Conservation (phyloP, 2,797 vertebrate genomes). For the Botia almorhae region DNA sequence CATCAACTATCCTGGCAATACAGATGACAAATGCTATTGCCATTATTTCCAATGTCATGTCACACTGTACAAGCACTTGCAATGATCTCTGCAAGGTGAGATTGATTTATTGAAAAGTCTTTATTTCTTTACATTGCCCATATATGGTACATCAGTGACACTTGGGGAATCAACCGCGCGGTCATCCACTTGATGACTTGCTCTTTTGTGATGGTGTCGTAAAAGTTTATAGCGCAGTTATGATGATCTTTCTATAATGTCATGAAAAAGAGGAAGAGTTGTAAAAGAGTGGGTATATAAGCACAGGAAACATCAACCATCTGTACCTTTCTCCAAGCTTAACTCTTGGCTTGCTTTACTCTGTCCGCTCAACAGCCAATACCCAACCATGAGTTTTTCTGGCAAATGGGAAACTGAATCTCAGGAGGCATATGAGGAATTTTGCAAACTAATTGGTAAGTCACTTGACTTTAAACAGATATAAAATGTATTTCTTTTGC, state of each 20-base stretch:
- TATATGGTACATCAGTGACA: conserved; percentile 38
- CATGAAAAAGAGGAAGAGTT: conserved; percentile 58
- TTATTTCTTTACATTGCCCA: conserved; percentile 9
- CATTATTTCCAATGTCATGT: background rate
- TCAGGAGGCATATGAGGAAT: conserved; percentile 89
- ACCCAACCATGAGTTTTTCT: conserved; percentile 82
- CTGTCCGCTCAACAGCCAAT: conserved; percentile 52
- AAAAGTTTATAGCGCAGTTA: conserved; percentile 65
- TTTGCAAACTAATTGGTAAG: conserved; percentile 90
- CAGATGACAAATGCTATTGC: background rate
- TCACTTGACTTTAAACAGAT: background rate
- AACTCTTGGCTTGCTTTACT: conserved; percentile 60
- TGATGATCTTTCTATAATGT: conserved; percentile 53
- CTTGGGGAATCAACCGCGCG: conserved; percentile 69
- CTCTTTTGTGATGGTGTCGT: conserved; percentile 64
- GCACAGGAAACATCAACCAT: conserved; percentile 36
- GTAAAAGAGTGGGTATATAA: conserved; percentile 68
- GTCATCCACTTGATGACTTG: conserved; percentile 69
- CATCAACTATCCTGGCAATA: background rate
- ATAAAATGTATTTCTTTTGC: background rate
- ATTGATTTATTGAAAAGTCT: conserved; percentile 2
- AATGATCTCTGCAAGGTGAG: background rate
- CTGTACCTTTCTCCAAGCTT: conserved; percentile 66
- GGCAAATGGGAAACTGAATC: conserved; percentile 89
- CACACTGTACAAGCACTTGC: background rate